Evolutionary conservation across 2,113 vertebrate genomes (phyloP).

Genomic region (Solea solea): DNA sequence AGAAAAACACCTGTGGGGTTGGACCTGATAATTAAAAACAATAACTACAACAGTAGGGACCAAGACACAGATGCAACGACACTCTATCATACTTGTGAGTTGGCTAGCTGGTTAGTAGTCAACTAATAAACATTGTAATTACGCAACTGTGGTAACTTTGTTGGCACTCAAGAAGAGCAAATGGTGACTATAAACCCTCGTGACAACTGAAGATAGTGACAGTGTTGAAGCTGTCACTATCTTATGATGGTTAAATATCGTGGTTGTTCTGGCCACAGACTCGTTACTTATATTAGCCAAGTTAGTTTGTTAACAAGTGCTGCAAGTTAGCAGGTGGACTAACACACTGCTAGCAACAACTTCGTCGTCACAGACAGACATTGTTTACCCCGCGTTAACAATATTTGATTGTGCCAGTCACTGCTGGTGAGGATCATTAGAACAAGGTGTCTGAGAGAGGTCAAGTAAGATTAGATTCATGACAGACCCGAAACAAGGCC

Average conservation of each 20-base stretch:
- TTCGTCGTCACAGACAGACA: no score
- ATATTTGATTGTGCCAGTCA: not conserved
- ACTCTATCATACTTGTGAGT: no score
- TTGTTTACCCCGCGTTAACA: no score
- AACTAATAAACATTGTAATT: not conserved
- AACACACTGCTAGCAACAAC: not conserved
- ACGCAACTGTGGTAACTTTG: constrained; percentile 10
- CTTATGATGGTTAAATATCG: not conserved
- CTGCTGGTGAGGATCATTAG: not conserved
- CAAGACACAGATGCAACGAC: no score
- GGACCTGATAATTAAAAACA: no score
- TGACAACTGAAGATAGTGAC: not conserved
- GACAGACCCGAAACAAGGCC: constrained; percentile 50
- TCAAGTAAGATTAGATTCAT: constrained; percentile 35
- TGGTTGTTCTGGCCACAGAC: not conserved
- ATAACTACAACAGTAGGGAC: not conserved
- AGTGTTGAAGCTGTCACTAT: not conserved
- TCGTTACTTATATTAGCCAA: constrained; percentile 33
- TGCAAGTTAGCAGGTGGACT: not conserved
- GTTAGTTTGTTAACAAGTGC: constrained; percentile 7
- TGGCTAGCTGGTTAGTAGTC: not conserved
- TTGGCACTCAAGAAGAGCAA: not conserved
- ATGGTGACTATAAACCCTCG: not conserved
- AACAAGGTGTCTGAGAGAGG: not conserved
- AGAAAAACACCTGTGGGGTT: not conserved